These are phyloP conservation scores for Hypothenemus hampei DNA, from an alignment of 1,140 invertebrate genomes.

Conservation along the genomic window DNA sequence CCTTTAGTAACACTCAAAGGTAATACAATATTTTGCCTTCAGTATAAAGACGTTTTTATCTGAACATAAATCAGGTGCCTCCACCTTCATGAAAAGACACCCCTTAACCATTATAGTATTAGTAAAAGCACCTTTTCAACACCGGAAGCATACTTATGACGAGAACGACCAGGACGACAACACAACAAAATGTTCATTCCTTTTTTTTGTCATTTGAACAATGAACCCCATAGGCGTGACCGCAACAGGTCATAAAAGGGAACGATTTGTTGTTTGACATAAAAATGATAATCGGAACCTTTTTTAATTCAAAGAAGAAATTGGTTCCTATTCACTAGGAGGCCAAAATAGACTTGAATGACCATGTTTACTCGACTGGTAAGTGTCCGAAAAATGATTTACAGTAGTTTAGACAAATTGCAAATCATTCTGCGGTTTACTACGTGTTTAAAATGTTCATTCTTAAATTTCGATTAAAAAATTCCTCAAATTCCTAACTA, in stretches of 20 bases:
- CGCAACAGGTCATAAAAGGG: conserved; percentile 19
- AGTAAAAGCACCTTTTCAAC: conserved; percentile 15
- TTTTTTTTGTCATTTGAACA: too few species aligned
- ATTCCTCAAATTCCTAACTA: too few species aligned
- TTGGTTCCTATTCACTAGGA: conserved; percentile 5
- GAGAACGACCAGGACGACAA: not conserved
- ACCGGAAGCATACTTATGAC: conserved; percentile 17
- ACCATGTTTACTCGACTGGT: conserved; percentile 26
- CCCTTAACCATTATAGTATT: too few species aligned
- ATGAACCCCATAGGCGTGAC: conserved; percentile 19
- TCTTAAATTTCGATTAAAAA: too few species aligned
- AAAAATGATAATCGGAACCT: conserved; percentile 26
- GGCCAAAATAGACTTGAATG: conserved; percentile 19
- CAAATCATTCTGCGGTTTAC: conserved; percentile 8
- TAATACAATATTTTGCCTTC: too few species aligned
- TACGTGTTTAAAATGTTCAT: not conserved
- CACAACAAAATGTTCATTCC: too few species aligned
- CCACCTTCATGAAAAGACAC: too few species aligned
- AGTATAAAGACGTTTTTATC: too few species aligned
- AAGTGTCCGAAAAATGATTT: not conserved
- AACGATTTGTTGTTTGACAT: conserved; percentile 32
- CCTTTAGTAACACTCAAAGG: too few species aligned
- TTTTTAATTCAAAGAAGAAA: conserved; percentile 24
- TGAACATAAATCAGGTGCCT: too few species aligned
- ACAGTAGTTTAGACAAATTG: conserved; percentile 13